Percentiles rank a stretch among this genome's conserved stretches.
Conservation (phyloP, 2,888 invertebrate species). For the Trissolcus japonicus region DNA sequence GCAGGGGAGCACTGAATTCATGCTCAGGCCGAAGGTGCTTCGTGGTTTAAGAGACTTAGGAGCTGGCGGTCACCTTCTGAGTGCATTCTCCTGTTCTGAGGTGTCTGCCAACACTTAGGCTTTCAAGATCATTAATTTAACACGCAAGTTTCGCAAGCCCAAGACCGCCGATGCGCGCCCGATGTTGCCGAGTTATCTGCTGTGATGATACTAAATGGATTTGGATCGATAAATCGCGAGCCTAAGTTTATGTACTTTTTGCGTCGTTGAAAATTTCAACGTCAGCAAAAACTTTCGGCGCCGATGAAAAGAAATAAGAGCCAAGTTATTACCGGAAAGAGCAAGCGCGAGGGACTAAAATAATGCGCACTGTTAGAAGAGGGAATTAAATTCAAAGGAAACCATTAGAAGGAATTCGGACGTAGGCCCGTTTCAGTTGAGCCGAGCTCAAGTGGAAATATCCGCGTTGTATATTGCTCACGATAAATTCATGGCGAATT, state of each 20-base stretch:
- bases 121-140: conserved; percentile 76
- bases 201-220: conserved; percentile 59
- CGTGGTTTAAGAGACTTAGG: conserved; percentile 75
- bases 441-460: conserved; percentile 23
- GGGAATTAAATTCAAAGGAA: conserved; percentile 4
- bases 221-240: conserved; percentile 56
- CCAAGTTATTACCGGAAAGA: conserved; percentile 2
- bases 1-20: conserved; percentile 60
- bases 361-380: neutral
- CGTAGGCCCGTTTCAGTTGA: conserved; percentile 19
- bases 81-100: conserved; percentile 75
- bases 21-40: conserved; percentile 64
- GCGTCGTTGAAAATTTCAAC: conserved; percentile 39
- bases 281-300: conserved; percentile 10
- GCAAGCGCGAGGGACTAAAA: too few species aligned
- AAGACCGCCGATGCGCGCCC: conserved; percentile 57
- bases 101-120: conserved; percentile 71
- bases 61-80: conserved; percentile 74
- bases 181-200: conserved; percentile 57
- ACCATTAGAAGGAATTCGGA: conserved; percentile 4
- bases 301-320: neutral
- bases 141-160: conserved; percentile 63
- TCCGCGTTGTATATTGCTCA: conserved; percentile 32
- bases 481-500: conserved; percentile 41
- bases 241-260: conserved; percentile 48